A percentile compares a stretch with the other conserved stretches of the same genome.
These are phyloP conservation scores for Centruroides vittatus DNA, from an alignment of 1,140 invertebrate species.

Conservation along the genomic window DNA sequence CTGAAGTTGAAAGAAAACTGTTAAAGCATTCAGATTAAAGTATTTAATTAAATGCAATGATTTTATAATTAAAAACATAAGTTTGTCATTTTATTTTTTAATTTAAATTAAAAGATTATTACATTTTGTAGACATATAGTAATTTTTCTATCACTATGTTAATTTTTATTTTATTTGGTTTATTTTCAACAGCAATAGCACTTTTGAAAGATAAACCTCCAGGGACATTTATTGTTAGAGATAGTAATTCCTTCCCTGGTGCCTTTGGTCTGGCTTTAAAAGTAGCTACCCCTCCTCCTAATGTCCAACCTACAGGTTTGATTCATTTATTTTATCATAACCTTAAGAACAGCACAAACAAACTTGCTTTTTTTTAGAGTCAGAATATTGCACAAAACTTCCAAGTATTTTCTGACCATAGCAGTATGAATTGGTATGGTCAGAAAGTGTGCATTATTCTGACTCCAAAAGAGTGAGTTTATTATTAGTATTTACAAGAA, in stretches of 20 bases:
- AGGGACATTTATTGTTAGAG: constrained; percentile 88
- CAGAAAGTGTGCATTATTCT: too few species aligned
- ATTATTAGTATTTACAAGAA: neutral
- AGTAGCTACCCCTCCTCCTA: constrained; percentile 25
- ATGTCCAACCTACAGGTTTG: constrained; percentile 5
- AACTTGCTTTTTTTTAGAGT: neutral
- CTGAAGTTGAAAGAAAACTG: too few species aligned
- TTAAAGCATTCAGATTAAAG: too few species aligned
- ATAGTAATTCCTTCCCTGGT: constrained; percentile 84
- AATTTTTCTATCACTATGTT: too few species aligned
- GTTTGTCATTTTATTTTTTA: too few species aligned
- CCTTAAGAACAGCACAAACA: neutral
- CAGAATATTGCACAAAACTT: neutral
- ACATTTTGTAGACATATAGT: too few species aligned
- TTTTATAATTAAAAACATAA: too few species aligned
- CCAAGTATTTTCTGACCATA: neutral
- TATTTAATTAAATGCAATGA: too few species aligned
- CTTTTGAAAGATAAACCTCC: constrained; percentile 70
- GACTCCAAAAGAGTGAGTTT: neutral
- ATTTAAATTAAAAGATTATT: too few species aligned
- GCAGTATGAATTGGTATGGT: too few species aligned
- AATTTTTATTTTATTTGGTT: neutral
- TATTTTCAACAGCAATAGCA: constrained; percentile 45
- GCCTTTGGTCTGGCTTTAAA: constrained; percentile 91
- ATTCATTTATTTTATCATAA: neutral